Conservation (phyloP, 2,888 invertebrate genomes). For the Synanthedon formicaeformis region DNA sequence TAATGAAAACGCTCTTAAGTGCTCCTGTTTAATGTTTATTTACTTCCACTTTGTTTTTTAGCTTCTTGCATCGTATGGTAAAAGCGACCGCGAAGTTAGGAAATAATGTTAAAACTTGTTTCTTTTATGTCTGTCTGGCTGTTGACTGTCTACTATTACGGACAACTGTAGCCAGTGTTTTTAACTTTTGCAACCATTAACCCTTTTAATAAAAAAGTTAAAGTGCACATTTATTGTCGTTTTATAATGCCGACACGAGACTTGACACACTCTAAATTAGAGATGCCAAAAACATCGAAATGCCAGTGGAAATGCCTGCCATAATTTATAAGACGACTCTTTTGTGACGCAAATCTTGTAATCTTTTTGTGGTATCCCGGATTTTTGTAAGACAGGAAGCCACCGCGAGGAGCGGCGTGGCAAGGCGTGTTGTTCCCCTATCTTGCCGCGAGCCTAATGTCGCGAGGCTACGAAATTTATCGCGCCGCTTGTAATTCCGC, state of each 20-base stretch:
- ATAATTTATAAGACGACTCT: constrained; percentile 58
- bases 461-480: constrained; percentile 65
- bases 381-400: constrained; percentile 24
- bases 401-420: constrained; percentile 12
- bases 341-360: constrained; percentile 58
- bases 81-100: constrained; percentile 15
- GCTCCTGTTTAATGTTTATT: constrained; percentile 59
- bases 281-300: background rate
- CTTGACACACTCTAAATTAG: background rate
- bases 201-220: background rate
- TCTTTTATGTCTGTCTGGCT: background rate
- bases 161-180: background rate
- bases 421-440: constrained; percentile 22
- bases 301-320: background rate
- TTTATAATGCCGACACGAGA: background rate
- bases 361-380: constrained; percentile 56
- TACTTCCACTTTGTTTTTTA: constrained; percentile 57
- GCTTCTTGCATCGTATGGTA: constrained; percentile 30
- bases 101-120: background rate
- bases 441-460: constrained; percentile 54
- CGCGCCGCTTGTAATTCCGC: constrained; percentile 62
- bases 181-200: background rate
- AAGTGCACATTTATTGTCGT: background rate
- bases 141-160: background rate
- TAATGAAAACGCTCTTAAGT: constrained; percentile 64